Evolutionary conservation across 2,888 invertebrate genomes (phyloP), one percentile per base, ranked within the genome.

Genomic region (Linnaemya tessellans): DNA sequence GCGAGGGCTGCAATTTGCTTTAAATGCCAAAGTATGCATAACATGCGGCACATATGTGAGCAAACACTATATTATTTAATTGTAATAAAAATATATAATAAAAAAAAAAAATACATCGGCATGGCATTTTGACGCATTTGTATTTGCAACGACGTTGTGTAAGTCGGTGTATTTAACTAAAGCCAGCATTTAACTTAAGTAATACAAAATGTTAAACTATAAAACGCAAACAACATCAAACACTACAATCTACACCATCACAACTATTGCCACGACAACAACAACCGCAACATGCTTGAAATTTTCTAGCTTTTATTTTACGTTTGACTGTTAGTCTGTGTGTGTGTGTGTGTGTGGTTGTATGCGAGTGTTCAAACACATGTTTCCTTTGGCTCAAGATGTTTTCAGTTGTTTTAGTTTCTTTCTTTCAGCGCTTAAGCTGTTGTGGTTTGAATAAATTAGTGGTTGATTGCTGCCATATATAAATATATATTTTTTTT

Each of bases 231-330:
- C 35, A 70, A 25, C 51, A 51, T 41, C 43, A 54, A 41, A 78
- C 49, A 70, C 22, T 77, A 58, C 68, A 38, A 78, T 49, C 68
- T 38, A 22, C 68, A 60, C 18, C 49, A 78, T 30, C 49, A 62
- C 20, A 70, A 64, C 60, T 49, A 62, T 62, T 70, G 51, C 62
- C 70, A 70, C 60, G 35, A 58, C 35, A n/a, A 30, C 30, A 30
- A 56, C 20, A 35, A 64, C 54, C 38, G 30, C 64, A 56, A 64
- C 41, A 74, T 74, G 25, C n/a, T 60, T 20, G 41, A 74, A 65
- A 60, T 80, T 62, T 51, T 13, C 15, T 62, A 4, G 4, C 20
- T 41, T 62, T 22, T n/a, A 8, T 18, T n/a, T 18, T 35, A 3
- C 9, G 1, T 4, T 41, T 30, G 13, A 3, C 0, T 73, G 30